Evolutionary conservation across 1,140 invertebrate genomes (phyloP).

Genomic region (Trichomalopsis sarcophagae): DNA sequence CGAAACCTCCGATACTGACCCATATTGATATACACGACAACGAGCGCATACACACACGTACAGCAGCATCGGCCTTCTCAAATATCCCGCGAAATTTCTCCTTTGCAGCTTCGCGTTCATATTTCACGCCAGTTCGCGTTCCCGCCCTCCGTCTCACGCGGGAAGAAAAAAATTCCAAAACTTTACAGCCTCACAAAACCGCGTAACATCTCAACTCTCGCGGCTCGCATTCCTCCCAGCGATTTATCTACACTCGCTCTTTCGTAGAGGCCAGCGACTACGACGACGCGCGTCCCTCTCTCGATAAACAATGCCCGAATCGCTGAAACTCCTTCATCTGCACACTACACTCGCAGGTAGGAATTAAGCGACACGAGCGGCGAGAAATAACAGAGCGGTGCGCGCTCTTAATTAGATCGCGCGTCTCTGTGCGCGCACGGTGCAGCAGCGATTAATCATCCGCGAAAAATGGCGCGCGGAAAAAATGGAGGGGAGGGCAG

Average conservation of each 20-base stretch:
- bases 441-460: constrained; percentile 59
- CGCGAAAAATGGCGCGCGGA: constrained; percentile 48
- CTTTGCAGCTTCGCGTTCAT: not conserved
- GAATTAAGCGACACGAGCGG: not conserved
- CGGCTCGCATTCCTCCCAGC: not conserved
- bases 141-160: not conserved
- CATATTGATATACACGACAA: not conserved
- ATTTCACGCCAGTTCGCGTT: not conserved
- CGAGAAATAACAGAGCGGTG: not conserved
- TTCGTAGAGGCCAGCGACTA: not conserved
- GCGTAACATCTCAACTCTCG: constrained; percentile 3
- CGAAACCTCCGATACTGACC: not conserved
- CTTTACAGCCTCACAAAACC: not conserved
- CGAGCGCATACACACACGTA: not conserved
- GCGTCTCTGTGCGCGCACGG: not conserved
- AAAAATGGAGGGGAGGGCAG: constrained; percentile 45
- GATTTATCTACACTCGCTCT: not conserved
- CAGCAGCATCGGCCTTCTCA: too few relatives aligned
- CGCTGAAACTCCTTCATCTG: too few relatives aligned
- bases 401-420: constrained; percentile 55
- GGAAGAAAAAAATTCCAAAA: not conserved
- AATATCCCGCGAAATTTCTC: not conserved
- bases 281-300: too few relatives aligned
- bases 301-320: not conserved
- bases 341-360: not conserved